These are phyloP conservation scores for Chiloscyllium plagiosum DNA, from an alignment of 2,113 vertebrate genomes.

Conservation along the genomic window DNA sequence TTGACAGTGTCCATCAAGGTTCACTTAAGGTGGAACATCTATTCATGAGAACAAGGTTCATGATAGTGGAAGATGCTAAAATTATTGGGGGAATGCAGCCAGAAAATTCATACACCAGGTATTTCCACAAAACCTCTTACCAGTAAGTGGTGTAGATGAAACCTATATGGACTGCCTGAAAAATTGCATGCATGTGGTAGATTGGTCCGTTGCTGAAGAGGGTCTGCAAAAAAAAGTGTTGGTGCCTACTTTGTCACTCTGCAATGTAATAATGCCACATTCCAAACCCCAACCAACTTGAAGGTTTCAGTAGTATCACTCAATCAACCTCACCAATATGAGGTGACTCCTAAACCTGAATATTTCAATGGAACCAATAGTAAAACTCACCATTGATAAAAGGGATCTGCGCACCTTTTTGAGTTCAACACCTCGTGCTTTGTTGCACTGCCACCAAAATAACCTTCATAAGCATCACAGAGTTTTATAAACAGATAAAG, in stretches of 20 bases:
- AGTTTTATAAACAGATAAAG: not conserved
- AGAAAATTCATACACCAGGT: not conserved
- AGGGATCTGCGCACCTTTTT: not conserved
- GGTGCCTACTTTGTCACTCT: not conserved
- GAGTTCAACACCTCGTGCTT: not conserved
- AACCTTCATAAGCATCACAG: not conserved
- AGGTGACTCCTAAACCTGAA: not conserved
- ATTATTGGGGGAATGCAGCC: not conserved
- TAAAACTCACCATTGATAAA: not conserved
- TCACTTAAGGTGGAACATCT: not conserved
- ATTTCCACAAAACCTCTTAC: not conserved
- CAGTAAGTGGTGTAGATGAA: not conserved
- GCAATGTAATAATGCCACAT: not conserved
- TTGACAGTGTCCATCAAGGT: not conserved
- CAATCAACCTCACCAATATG: not conserved
- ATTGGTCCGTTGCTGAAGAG: not conserved
- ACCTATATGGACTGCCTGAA: not conserved
- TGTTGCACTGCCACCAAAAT: not conserved
- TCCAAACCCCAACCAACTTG: not conserved
- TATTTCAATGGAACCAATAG: not conserved
- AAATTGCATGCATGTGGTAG: not conserved
- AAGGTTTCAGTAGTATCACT: not conserved
- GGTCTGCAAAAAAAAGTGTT: not conserved
- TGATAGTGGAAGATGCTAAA: not conserved
- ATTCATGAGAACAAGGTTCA: not conserved